Base-by-base conservation (phyloP, 2,113 vertebrate genomes). In the Athene noctua region DNA sequence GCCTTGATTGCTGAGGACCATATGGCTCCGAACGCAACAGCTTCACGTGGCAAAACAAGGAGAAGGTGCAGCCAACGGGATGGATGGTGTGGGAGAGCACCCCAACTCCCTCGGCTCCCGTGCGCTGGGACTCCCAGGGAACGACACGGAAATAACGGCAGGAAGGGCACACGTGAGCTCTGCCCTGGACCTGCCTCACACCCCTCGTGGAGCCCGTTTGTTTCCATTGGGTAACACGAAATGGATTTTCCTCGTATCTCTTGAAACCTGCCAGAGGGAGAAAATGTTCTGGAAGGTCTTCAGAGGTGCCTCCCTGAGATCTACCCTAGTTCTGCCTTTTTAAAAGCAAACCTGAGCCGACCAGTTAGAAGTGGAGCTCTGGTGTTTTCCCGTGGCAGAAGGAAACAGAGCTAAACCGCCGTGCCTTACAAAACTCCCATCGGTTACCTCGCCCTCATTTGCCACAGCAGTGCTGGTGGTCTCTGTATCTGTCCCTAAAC, bases 101-200 rank as follows among this genome's bases (percentile, higher is more conserved):
- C 88, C 54, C 81, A 54, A 7, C 59, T 54, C 81, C 74, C 70
- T 4, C 5, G 2, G 52, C 47, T 68, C 58, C 55, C 0, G 2
- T 6, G 16, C 2, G 2, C 27, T 0, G 5, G 51, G 32, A 26
- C 51, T 4, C 3, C 0, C 0, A 4, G 15, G 68, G 9, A 72
- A 32, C 36, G 40, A 3, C 59, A 6, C 10, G 5, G 52, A 10
- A 26, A 51, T 13, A 26, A 46, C 1, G 10, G 34, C 47, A 27
- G n/a, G 23, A 23, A 36, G 19, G 3, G 18, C 4, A 3, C 4
- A 0, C 2, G 6, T 9, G 58, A 40, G 86, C 52, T 34, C n/a
- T 66, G 34, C 77, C 47, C 49, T 22, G 54, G 11, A 15, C 67
- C 73, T 46, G 54, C 81, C 77, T 40, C 42, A 0, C 10, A 1